These are phyloP conservation scores for Machaerirhynchus nigripectus DNA, from an alignment of 2,113 vertebrate species.

Conservation along the genomic window DNA sequence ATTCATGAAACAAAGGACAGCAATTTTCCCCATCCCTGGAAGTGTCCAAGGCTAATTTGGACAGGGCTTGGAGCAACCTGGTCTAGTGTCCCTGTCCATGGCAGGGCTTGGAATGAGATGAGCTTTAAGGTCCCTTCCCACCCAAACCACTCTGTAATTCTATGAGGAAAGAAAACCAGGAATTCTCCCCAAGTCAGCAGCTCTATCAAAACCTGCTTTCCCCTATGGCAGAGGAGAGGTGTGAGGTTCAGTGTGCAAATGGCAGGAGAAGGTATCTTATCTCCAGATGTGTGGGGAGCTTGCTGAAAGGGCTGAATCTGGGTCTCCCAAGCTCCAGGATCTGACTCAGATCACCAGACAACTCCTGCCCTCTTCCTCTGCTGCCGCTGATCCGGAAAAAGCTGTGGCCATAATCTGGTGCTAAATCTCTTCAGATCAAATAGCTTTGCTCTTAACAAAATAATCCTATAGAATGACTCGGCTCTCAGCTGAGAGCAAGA, in stretches of 20 bases:
- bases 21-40: not conserved
- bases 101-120: not conserved
- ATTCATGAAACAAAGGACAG: not conserved
- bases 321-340: not conserved
- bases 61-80: not conserved
- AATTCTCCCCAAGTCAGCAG: not conserved
- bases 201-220: not conserved
- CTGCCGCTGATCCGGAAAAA: not conserved
- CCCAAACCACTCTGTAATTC: not conserved
- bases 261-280: not conserved
- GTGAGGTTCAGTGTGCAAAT: not conserved
- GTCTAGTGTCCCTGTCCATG: not conserved
- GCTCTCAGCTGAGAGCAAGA: constrained; percentile 5
- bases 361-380: not conserved
- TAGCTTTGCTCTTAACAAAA: not conserved
- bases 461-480: not conserved
- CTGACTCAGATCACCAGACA: not conserved
- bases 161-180: not conserved
- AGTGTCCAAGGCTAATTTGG: not conserved
- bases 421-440: constrained; percentile 39
- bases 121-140: not conserved
- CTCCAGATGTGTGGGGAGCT: not conserved
- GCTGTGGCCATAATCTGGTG: not conserved
- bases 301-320: not conserved
- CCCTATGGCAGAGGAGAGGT: not conserved